Evolutionary conservation across 2,888 invertebrate genomes (phyloP), one percentile per base, ranked within the genome.

Genomic region (Elmis aenea): DNA sequence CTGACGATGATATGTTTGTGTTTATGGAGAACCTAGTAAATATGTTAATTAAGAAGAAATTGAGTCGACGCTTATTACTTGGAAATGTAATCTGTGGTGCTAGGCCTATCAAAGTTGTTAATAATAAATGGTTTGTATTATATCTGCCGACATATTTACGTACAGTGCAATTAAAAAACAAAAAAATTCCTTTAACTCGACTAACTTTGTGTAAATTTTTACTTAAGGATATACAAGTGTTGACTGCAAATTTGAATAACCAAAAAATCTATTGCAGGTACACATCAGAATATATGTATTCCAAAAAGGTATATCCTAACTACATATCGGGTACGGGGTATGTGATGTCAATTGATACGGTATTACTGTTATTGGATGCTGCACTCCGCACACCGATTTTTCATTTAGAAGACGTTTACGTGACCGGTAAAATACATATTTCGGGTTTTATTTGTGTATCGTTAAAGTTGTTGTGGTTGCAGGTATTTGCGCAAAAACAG

Each of bases 1-100:
- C 85, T 3, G 90, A 91, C 50, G 90, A 91, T 50, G 91, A 91
- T 54, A 86, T 87, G 70, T 90, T 85, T 59, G 77, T 91, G 1
- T 88, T 89, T 64, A 70, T 89, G 38, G 79, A 79, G n/a, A 76
- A 75, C 48, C 66, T 88, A 13, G 57, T 84, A 32, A 36, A 52
- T 13, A 51, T 55, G 38, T 46, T 66, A 26, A 33, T 33, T 13
- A 45, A 39, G 10, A 52, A 45, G 30, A 58, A 55, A 38, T 44
- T 45, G 5, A 52, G 54, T 12, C 54, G 70, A 27, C 74, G 75
- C 15, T 57, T 84, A 41, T 67, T 90, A 26, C 73, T 83, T 6
- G 91, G 90, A 0, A 79, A 80, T 55, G 74, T 87, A n/a, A 87
- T 89, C 33, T 84, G 84, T 57, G 78, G 81, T 8, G 87, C 85